Conservation (phyloP, 1,140 invertebrate genomes). For the Elymnias hypermnestra region DNA sequence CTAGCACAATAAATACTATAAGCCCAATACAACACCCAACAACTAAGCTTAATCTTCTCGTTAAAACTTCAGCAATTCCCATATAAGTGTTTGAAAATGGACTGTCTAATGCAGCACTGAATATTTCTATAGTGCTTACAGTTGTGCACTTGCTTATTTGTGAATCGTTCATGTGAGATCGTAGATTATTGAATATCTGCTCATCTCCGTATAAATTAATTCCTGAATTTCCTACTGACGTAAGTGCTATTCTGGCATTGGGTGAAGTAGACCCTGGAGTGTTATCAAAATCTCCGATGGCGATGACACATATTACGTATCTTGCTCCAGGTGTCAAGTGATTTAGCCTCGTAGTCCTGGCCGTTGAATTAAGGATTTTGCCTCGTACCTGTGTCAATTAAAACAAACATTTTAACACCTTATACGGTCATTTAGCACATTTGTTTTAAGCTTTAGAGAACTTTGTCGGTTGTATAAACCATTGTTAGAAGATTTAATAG, state of each 20-base stretch:
- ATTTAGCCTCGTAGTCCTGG: slow-evolving; percentile 83
- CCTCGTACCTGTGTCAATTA: slow-evolving; percentile 78
- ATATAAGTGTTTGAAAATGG: slow-evolving; percentile 80
- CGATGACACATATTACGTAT: slow-evolving; percentile 91
- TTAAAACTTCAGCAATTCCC: slow-evolving; percentile 82
- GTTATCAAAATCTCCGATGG: slow-evolving; percentile 82
- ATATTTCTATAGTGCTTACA: slow-evolving; percentile 84
- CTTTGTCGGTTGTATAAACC: slow-evolving; percentile 39
- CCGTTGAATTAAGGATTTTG: slow-evolving; percentile 81
- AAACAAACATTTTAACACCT: slow-evolving; percentile 1
- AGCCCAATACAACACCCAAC: slow-evolving; percentile 91
- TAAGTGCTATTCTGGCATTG: slow-evolving; percentile 71
- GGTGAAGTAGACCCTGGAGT: slow-evolving; percentile 52
- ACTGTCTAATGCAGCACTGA: slow-evolving; percentile 80
- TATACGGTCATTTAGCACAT: slow-evolving; percentile 22
- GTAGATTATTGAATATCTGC: slow-evolving; percentile 72
- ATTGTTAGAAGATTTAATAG: slow-evolving; percentile 61
- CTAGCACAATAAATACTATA: slow-evolving; percentile 88
- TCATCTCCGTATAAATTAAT: slow-evolving; percentile 65
- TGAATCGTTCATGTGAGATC: slow-evolving; percentile 83
- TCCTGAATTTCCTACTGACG: slow-evolving; percentile 66
- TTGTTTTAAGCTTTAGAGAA: slow-evolving; percentile 39
- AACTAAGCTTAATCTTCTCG: slow-evolving; percentile 87
- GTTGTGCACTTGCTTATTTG: slow-evolving; percentile 85
- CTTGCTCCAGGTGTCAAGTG: slow-evolving; percentile 85